Evolutionary conservation across 2,888 invertebrate genomes (phyloP).

Genomic region (Acrobasis suavella): DNA sequence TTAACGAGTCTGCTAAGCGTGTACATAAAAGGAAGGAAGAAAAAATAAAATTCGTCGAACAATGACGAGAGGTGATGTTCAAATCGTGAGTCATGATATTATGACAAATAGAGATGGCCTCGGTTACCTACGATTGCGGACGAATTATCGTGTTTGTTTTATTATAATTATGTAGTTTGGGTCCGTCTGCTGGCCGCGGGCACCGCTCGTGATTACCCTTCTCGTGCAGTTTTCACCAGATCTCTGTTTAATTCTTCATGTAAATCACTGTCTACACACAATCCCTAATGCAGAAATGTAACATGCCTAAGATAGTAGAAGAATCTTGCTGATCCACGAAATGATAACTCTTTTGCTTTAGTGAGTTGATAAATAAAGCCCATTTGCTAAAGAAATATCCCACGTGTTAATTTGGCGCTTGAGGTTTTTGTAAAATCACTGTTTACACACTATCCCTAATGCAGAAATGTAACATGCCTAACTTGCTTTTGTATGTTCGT

Average conservation of each 20-base stretch:
- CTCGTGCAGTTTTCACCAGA: conserved; percentile 45
- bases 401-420: background rate
- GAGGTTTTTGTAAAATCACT: background rate
- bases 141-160: conserved; percentile 46
- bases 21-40: conserved; percentile 18
- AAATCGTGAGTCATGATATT: conserved; percentile 52
- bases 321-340: conserved; percentile 69
- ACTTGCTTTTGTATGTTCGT: too few species aligned
- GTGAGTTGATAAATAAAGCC: conserved; percentile 46
- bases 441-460: too few species aligned
- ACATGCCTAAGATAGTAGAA: too few species aligned
- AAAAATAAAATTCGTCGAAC: conserved; percentile 31
- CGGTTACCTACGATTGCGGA: conserved; percentile 46
- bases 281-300: too few species aligned
- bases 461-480: too few species aligned
- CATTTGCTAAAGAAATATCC: background rate
- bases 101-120: conserved; percentile 54
- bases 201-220: conserved; percentile 38
- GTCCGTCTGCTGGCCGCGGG: conserved; percentile 30
- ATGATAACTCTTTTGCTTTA: conserved; percentile 57
- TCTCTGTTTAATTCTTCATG: conserved; percentile 20
- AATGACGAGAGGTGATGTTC: conserved; percentile 38
- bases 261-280: too few species aligned
- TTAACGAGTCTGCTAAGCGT: conserved; percentile 9
- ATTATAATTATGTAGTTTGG: too few species aligned